Base-by-base conservation (phyloP, 2,888 invertebrate genomes). In the Dromius quadrimaculatus region DNA sequence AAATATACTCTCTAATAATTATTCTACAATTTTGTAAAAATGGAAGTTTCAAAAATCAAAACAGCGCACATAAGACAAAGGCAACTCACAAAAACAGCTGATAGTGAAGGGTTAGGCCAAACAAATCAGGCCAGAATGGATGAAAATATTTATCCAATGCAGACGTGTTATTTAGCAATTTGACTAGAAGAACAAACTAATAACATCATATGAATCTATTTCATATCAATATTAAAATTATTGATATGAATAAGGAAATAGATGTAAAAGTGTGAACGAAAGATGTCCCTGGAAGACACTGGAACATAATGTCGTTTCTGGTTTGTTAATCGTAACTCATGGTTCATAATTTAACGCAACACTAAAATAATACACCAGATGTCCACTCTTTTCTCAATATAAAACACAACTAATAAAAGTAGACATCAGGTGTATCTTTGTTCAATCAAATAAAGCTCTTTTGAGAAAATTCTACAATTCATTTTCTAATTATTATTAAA, bases 151-250 rank as follows among this genome's bases (percentile, higher is more conserved):
- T 50, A 32, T 28, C 41, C 41, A 43, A 43, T 45, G 41, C 22
- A 62, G 41, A 45, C 32, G 28, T 47, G 65, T 65, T 68, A 66
- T 54, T 50, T 66, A 59, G 59, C 68, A 68, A 66, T 68, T 68
- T 68, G 68, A 68, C 68, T 68, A 68, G 68, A 68, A 68, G 68
- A 66, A 59, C 59, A 68, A 66, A 59, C 57, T 68, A 68, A 68
- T 32, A 59, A 43, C 59, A 59, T 36, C 59, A 34, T 36, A 11
- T 59, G 28, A 36, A 13, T 59, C 36, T 2, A 36, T 59, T 59
- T 20, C 59, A 59, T 59, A 59, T 36, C 50, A 28, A n/a, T 47
- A 54, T 15, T 54, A 11, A 23, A 54, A 54, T 23, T 11, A 17
- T 54, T 54, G 36, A 59, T 59, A 59, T 59, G 59, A 59, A 59